Evolutionary conservation across 2,113 vertebrate species (phyloP).

Genomic region (Antennarius striatus): DNA sequence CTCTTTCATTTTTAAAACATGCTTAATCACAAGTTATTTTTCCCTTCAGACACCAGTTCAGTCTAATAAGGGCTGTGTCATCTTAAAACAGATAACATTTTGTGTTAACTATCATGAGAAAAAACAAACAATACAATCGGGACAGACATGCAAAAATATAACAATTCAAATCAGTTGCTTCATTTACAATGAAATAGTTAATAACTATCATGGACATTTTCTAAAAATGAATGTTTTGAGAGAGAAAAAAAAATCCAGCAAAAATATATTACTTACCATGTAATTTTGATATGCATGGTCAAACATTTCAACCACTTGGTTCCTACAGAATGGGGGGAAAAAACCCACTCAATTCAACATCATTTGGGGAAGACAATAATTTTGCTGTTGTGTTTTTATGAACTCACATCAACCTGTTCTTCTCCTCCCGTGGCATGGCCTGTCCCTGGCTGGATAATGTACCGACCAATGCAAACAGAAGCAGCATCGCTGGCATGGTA

Average conservation of each 20-base stretch:
- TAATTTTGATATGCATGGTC: slow-evolving; percentile 98
- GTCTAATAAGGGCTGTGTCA: not conserved
- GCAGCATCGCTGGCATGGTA: slow-evolving; percentile 62
- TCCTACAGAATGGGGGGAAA: slow-evolving; percentile 73
- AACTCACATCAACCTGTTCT: slow-evolving; percentile 74
- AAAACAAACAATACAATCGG: no score
- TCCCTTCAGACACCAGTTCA: not conserved
- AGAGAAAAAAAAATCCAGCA: not conserved
- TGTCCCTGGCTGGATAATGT: slow-evolving; percentile 52
- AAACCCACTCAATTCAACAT: slow-evolving; percentile 18
- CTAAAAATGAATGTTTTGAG: not conserved
- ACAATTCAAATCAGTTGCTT: no score
- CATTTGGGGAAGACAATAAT: not conserved
- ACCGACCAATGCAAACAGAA: slow-evolving; percentile 62
- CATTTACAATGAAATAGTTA: no score
- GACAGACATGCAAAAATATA: no score
- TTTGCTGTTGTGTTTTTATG: not conserved
- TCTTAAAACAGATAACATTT: no score
- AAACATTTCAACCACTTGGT: slow-evolving; percentile 99
- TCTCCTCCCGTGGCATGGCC: slow-evolving; percentile 80
- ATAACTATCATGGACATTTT: not conserved
- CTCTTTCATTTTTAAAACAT: not conserved
- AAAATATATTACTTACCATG: slow-evolving; percentile 85
- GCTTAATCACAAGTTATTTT: not conserved
- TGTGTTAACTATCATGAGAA: no score